A percentile compares a stretch with the other conserved stretches of the same genome.
phyloP scores from a whole-genome alignment of 2,888 invertebrate species.

The Erebia aethiops region DNA sequence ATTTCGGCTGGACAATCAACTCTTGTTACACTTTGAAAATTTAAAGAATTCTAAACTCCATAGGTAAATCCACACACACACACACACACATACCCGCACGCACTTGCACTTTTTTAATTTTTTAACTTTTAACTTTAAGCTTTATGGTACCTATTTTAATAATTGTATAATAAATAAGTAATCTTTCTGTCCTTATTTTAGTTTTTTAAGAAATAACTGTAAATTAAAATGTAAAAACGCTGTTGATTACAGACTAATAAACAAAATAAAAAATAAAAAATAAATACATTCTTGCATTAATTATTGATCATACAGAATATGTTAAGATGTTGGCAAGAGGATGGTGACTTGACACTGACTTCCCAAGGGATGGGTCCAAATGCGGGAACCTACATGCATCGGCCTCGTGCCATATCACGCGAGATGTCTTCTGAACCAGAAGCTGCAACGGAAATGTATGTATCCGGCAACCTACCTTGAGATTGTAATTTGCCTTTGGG shows the following conservation, averaged over 20 bases:
- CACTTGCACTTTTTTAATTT: too few relatives aligned
- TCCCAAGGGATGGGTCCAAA: background rate
- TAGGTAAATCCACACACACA: too few relatives aligned
- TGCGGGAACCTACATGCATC: background rate
- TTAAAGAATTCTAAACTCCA: background rate
- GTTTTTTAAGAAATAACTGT: too few relatives aligned
- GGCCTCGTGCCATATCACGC: background rate
- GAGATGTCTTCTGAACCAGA: background rate
- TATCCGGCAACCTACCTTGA: background rate
- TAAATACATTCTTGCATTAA: background rate
- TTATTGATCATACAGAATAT: background rate
- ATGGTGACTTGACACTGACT: background rate
- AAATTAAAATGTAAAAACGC: too few relatives aligned
- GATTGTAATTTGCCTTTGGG: background rate
- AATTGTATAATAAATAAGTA: too few relatives aligned
- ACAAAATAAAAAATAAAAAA: too few relatives aligned
- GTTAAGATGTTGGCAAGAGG: background rate
- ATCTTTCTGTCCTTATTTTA: too few relatives aligned
- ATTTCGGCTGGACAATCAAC: background rate
- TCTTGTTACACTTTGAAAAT: background rate
- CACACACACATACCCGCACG: too few relatives aligned
- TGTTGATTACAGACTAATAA: too few relatives aligned
- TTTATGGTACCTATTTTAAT: too few relatives aligned
- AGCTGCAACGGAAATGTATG: conserved; percentile 3
- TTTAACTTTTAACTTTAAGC: too few relatives aligned